Evolutionary conservation across 2,797 vertebrate genomes (phyloP), one percentile per base, ranked within the genome.

Genomic region (Propithecus perrieri): DNA sequence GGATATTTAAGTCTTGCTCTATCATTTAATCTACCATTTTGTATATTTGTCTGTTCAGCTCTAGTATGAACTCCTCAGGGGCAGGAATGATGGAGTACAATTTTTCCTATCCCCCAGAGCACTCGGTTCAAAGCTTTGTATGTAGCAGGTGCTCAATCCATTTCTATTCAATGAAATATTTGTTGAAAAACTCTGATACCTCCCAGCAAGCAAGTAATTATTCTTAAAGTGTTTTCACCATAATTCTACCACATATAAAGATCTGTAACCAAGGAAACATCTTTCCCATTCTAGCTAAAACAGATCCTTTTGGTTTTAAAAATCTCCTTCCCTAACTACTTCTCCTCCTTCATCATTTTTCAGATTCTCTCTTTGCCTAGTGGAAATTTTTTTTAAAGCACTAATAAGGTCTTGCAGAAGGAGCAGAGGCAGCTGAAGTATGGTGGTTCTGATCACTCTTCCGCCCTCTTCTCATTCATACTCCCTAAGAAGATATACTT

Each of bases 241-340:
- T 88, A 97, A 95, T 96, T 96, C 84, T 95, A 76, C 89, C 72
- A 96, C 93, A 96, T 74, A 89, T 91, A 96, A 96, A 97, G 91
- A 95, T 81, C 84, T 53, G 97, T 97, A 97, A 97, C 96, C 97
- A 97, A 97, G 96, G 97, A 97, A 97, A 98, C 96, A 88, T 96
- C 89, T 94, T 96, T 92, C 11, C 28, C 59, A 55, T 96, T 86
- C 80, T 80, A 94, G 83, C 89, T 95, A 94, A 97, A 97, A 89
- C 61, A 83, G 55, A 86, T 81, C n/a, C 75, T 91, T 95, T 95
- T 63, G 26, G 50, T 67, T 95, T 96, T 85, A 61, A 69, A 96
- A 96, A 79, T 79, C 75, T 78, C 57, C 50, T 91, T 93, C 38
- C 57, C 43, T 75, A 80, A 91, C 78, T 50, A 86, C 38, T 83